Evolutionary conservation across 92 coral and sea anemone species (phyloP).

Genomic region (Epizoanthus rinbou): DNA sequence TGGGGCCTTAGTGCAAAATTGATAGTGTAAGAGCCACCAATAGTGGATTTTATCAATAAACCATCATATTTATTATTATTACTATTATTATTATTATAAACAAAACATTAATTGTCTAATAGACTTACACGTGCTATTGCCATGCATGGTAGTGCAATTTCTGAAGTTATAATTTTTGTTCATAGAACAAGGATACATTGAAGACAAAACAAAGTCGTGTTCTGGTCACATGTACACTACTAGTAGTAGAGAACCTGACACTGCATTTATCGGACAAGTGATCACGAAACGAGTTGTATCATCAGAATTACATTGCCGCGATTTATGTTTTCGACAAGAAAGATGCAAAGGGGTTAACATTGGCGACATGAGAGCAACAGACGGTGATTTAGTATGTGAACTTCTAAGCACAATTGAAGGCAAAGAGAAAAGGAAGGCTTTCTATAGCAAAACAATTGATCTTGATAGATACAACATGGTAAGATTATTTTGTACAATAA

Average conservation of each 20-base stretch:
- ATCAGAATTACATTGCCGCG: conserved; percentile 26
- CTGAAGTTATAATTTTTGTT: background rate
- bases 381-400: background rate
- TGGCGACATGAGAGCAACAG: background rate
- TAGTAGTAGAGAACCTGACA: background rate
- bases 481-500: background rate
- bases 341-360: conserved; percentile 13
- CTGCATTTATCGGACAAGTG: background rate
- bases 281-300: background rate
- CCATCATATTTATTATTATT: too few species aligned
- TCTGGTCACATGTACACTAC: background rate
- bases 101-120: too few species aligned
- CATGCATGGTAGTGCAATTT: background rate
- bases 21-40: too few species aligned
- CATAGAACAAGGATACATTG: conserved; percentile 9
- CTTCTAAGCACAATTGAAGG: background rate
- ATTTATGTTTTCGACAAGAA: conserved; percentile 32
- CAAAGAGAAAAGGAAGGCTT: background rate
- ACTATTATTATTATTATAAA: too few species aligned
- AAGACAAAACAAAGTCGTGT: conserved; percentile 6
- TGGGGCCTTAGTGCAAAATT: too few species aligned
- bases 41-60: too few species aligned
- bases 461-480: background rate
- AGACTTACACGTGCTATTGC: too few species aligned
- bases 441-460: conserved; percentile 1